Conservation (phyloP, 2,797 vertebrate species). For the Sebastes iracundus region DNA sequence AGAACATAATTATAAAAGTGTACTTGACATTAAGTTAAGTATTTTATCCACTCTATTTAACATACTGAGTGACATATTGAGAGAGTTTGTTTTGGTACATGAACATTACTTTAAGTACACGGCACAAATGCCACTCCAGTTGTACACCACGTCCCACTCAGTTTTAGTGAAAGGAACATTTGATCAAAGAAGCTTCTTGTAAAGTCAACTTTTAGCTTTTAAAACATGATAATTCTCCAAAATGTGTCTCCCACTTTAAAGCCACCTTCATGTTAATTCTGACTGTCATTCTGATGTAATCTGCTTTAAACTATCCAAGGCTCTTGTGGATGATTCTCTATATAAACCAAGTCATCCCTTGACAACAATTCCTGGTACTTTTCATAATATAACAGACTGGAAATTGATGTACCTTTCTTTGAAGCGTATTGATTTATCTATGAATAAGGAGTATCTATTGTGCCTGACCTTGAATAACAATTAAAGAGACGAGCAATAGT, state of each 20-base stretch:
- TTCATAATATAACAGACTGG: too few relatives aligned
- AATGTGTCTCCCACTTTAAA: background rate
- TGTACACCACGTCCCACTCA: background rate
- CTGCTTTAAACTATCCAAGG: background rate
- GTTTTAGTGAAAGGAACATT: background rate
- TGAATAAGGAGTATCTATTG: background rate
- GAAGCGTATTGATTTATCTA: background rate
- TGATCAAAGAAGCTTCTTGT: background rate
- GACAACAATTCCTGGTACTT: accelerated
- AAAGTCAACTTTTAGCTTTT: background rate
- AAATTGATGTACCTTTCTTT: background rate
- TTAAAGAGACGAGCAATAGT: background rate
- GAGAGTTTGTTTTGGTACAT: background rate
- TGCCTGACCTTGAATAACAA: background rate
- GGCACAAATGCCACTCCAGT: background rate
- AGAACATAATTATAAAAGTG: background rate
- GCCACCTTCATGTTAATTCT: too few relatives aligned
- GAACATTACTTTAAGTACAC: background rate
- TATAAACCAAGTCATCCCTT: background rate
- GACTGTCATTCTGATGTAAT: background rate
- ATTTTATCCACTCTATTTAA: background rate
- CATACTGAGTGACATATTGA: background rate
- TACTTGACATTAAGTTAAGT: background rate
- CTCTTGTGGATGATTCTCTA: background rate
- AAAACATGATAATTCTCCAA: background rate